Base-by-base conservation (phyloP, 2,113 vertebrate genomes). In the Ceuthmochares aereus region DNA sequence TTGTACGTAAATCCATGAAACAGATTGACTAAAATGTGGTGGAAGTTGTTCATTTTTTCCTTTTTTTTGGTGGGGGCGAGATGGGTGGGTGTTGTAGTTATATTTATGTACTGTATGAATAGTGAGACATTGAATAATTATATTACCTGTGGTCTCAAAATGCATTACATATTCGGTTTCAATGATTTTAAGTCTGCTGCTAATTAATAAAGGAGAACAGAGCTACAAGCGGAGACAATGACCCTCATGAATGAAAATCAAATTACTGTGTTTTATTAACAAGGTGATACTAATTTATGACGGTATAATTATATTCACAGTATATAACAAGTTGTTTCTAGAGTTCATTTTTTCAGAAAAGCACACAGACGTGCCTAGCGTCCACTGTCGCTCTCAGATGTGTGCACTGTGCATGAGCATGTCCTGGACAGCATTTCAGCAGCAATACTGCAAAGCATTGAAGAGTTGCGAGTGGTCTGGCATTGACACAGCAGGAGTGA, bases 301-400 rank as follows among this genome's bases (percentile, higher is more conserved):
- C 51, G n/a, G 22, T 49, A 32, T 32, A n/a, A 47, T 45, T 78
- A 29, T n/a, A 29, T 58, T 73, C 37, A 40, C 10, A 29, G 15
- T 60, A 23, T n/a, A 10, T 49, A 58, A 25, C 21, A 64, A 54
- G 45, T 30, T 79, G 20, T 63, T 75, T 75, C 37, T 75, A 47
- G 42, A 67, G 43, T 47, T 84, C 0, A 1, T 51, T 60, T 64
- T 64, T 74, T 42, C 3, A 18, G 40, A 36, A 45, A 75, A 56
- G 5, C 27, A 14, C 55, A 30, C 3, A 13, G 9, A 20, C 6
- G 6, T 17, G 16, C 13, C 2, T 40, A 36, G 17, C 12, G 23
- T n/a, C 25, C 3, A 14, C 32, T 27, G 36, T 13, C 0, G 3
- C 22, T 55, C 16, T 55, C 40, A 32, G 16, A n/a, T 20, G 20